These are phyloP conservation scores for Toxonevra muliebris DNA, from an alignment of 2,888 invertebrate species.

Conservation along the genomic window DNA sequence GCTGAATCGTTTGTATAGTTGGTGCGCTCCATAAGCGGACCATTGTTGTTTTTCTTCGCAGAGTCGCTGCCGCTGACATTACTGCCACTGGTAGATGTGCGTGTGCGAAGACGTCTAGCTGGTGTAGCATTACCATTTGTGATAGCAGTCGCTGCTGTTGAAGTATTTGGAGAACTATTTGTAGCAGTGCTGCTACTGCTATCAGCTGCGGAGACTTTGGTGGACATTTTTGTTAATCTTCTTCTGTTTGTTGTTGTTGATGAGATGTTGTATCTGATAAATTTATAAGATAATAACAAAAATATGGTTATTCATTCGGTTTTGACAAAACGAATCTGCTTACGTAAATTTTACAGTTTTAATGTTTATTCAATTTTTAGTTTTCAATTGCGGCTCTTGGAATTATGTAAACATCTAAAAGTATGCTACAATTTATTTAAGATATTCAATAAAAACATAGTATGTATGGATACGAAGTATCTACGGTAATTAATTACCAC, in stretches of 20 bases:
- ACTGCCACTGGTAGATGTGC: conserved; percentile 60
- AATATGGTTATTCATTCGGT: no score
- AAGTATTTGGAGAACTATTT: background rate
- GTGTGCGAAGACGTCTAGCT: conserved; percentile 56
- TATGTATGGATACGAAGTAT: no score
- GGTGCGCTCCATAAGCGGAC: conserved; percentile 18
- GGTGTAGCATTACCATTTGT: conserved; percentile 55
- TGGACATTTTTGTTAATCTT: conserved; percentile 37
- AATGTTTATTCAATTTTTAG: background rate
- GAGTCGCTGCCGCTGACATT: conserved; percentile 57
- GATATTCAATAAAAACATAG: no score
- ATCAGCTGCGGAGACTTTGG: conserved; percentile 38
- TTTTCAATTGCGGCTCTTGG: background rate
- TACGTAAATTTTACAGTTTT: no score
- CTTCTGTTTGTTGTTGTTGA: background rate
- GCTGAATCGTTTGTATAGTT: conserved; percentile 37
- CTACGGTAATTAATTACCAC: no score
- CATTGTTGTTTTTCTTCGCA: conserved; percentile 47
- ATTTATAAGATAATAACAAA: background rate
- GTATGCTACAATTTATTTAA: no score
- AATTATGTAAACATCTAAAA: no score
- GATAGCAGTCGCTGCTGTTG: conserved; percentile 28
- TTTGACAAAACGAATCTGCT: no score
- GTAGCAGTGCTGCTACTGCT: conserved; percentile 22
- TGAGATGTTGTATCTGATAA: no score